Evolutionary conservation across 1,140 invertebrate species (phyloP).

Genomic region (Bombus impatiens): DNA sequence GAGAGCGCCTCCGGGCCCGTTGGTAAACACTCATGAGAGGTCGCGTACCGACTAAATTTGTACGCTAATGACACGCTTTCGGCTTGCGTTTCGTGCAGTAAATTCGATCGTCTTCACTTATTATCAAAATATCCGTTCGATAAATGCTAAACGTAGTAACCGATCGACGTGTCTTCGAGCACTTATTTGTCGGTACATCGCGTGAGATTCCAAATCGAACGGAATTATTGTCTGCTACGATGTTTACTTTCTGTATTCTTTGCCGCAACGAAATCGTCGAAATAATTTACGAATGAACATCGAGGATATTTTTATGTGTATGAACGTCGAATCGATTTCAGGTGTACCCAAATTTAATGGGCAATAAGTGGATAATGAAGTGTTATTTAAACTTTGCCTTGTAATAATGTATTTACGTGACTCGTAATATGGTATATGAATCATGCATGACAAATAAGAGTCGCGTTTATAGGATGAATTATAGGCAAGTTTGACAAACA

Average conservation of each 20-base stretch:
- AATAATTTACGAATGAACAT: neutral
- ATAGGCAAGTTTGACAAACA: no score
- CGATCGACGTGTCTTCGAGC: neutral
- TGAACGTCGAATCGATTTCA: neutral
- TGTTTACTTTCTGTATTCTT: neutral
- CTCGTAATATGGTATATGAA: neutral
- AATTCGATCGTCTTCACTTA: slow-evolving; percentile 43
- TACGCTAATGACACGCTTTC: slow-evolving; percentile 35
- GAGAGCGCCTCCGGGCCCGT: neutral
- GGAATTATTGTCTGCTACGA: neutral
- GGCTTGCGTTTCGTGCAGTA: slow-evolving; percentile 35
- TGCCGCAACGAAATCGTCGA: neutral
- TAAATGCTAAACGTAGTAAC: neutral
- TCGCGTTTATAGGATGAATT: neutral
- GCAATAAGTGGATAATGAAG: neutral
- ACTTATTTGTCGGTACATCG: neutral
- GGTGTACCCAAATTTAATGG: neutral
- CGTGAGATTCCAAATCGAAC: neutral
- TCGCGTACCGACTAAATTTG: slow-evolving; percentile 24
- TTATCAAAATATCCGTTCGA: slow-evolving; percentile 54
- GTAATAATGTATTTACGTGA: neutral
- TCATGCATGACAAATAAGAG: neutral
- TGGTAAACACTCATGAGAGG: slow-evolving; percentile 28
- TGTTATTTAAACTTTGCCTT: neutral
- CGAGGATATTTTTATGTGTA: neutral